Percentiles rank a stretch among this genome's conserved stretches.
Conservation (phyloP, 2,113 vertebrate species). For the Calidris pugnax region DNA sequence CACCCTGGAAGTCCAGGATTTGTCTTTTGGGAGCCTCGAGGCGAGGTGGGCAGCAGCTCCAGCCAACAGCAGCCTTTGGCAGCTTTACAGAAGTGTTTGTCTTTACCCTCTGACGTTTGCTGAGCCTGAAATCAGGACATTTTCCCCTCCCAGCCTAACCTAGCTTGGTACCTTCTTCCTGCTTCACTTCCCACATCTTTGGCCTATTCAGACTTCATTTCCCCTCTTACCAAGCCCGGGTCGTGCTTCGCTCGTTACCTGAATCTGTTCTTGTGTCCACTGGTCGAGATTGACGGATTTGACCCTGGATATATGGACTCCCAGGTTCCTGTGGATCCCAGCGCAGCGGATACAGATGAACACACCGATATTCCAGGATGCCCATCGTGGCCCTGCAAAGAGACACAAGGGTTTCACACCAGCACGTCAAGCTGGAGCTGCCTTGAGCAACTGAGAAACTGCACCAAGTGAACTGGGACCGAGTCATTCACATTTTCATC, state of each 20-base stretch:
- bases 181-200: background rate
- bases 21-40: background rate
- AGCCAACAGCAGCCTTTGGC: background rate
- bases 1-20: background rate
- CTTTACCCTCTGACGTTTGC: background rate
- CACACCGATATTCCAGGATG: constrained; percentile 97
- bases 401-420: background rate
- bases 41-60: background rate
- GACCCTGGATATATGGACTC: constrained; percentile 97
- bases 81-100: background rate
- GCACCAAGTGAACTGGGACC: background rate
- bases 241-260: constrained; percentile 70
- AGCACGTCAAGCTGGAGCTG: background rate
- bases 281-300: constrained; percentile 98
- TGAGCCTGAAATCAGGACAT: fast-evolving
- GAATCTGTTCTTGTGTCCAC: constrained; percentile 98
- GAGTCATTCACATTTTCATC: background rate
- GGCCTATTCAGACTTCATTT: background rate
- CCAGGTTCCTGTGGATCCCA: constrained; percentile 96
- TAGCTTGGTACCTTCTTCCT: background rate
- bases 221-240: background rate
- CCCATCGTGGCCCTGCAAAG: constrained; percentile 91
- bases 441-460: background rate
- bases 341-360: constrained; percentile 98
- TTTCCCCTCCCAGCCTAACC: background rate